A percentile compares a stretch with the other conserved stretches of the same genome.
Evolutionary conservation across 2,113 vertebrate genomes (phyloP).

Genomic region (Trichechus manatus): DNA sequence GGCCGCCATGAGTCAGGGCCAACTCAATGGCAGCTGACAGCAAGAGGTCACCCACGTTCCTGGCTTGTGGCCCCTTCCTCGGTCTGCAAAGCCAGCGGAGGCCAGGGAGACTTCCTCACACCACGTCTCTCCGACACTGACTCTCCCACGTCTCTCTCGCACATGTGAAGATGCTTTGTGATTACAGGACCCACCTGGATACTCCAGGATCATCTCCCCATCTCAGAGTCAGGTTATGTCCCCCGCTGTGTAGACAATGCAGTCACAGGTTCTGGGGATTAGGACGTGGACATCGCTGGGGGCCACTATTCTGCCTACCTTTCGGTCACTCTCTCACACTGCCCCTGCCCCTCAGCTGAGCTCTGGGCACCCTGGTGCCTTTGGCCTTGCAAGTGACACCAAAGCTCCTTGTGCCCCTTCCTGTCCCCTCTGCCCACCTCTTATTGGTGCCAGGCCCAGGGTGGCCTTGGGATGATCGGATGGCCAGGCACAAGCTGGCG

Average conservation of each 20-base stretch:
- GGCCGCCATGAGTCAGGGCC: neutral
- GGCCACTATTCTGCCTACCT: fast-evolving
- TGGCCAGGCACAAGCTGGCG: neutral
- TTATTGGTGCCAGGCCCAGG: neutral
- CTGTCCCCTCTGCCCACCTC: neutral
- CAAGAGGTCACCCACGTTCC: fast-evolving
- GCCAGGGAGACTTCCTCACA: fast-evolving
- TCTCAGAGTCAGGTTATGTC: neutral
- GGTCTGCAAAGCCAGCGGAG: neutral
- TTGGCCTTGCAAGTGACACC: neutral
- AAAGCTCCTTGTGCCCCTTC: neutral
- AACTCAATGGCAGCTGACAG: neutral
- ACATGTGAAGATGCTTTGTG: neutral
- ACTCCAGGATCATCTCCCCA: fast-evolving
- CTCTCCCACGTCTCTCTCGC: neutral
- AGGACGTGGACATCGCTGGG: neutral
- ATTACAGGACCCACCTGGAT: fast-evolving
- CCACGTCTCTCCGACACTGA: neutral
- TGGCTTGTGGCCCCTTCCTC: fast-evolving
- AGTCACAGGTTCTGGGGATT: neutral
- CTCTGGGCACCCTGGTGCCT: fast-evolving
- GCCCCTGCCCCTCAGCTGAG: neutral
- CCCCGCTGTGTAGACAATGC: fast-evolving
- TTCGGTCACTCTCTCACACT: fast-evolving
- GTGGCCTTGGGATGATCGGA: neutral